These are phyloP conservation scores for Hecatera dysodea DNA, from an alignment of 2,888 invertebrate species.

Conservation along the genomic window DNA sequence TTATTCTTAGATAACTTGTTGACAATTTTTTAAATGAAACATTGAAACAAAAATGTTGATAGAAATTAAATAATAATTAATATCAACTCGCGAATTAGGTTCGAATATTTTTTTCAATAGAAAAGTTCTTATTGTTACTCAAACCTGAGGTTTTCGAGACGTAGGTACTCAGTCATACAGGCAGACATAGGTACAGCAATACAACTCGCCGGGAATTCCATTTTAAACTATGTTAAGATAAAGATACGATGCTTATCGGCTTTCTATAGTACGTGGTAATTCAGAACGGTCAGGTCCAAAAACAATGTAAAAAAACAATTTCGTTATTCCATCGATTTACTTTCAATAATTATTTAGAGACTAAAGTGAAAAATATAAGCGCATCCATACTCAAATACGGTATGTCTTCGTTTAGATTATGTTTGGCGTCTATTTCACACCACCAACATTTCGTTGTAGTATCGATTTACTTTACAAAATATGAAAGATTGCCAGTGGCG, in stretches of 20 bases:
- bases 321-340: neutral
- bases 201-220: neutral
- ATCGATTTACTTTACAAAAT: neutral
- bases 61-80: no score
- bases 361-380: neutral
- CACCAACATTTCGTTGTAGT: neutral
- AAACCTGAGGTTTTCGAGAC: neutral
- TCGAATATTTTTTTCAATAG: no score
- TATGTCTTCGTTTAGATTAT: neutral
- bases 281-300: neutral
- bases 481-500: slow-evolving; percentile 15
- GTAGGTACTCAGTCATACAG: neutral
- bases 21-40: no score
- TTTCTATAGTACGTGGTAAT: neutral
- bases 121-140: no score
- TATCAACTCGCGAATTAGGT: no score
- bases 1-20: neutral
- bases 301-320: neutral
- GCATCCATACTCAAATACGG: neutral
- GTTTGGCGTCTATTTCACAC: neutral
- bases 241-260: neutral
- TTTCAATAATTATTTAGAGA: neutral
- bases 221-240: neutral
- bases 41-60: no score
- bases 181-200: neutral